Conservation (phyloP, 2,888 invertebrate species). For the Parochlus steinenii region DNA sequence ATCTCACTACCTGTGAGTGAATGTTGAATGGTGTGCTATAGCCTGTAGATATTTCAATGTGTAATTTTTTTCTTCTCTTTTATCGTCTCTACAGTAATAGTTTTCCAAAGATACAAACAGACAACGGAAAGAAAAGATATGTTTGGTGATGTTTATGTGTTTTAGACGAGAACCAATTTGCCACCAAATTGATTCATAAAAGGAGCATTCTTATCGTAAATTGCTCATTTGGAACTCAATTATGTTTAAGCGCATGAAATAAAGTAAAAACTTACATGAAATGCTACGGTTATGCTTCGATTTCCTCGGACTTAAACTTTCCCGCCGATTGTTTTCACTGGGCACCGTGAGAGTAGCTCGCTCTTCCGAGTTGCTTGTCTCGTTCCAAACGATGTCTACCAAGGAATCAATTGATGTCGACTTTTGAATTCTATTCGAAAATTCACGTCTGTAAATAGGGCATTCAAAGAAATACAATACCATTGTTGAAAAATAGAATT, state of each 20-base stretch:
- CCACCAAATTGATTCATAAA: too few relatives aligned
- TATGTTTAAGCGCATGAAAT: background rate
- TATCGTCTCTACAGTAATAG: too few relatives aligned
- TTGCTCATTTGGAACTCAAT: background rate
- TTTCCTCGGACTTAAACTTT: conserved; percentile 56
- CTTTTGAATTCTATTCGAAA: conserved; percentile 40
- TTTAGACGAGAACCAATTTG: too few relatives aligned
- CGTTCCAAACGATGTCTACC: conserved; percentile 50
- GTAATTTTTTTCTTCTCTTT: too few relatives aligned
- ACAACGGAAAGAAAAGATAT: too few relatives aligned
- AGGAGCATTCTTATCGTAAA: background rate
- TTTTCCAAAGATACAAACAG: too few relatives aligned
- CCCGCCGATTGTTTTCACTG: conserved; percentile 29
- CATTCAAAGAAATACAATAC: conserved; percentile 9
- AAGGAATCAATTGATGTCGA: conserved; percentile 68
- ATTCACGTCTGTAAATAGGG: conserved; percentile 32
- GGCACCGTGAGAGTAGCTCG: conserved; percentile 29
- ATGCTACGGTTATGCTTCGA: conserved; percentile 59
- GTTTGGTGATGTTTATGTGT: too few relatives aligned
- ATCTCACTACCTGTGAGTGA: too few relatives aligned
- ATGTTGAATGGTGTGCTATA: too few relatives aligned
- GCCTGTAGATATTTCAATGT: too few relatives aligned
- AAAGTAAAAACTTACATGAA: conserved; percentile 40
- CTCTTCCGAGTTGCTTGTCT: conserved; percentile 19
- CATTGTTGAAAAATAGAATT: conserved; percentile 15